Evolutionary conservation across 2,888 invertebrate species (phyloP).

Genomic region (Scaptomyza reducta): DNA sequence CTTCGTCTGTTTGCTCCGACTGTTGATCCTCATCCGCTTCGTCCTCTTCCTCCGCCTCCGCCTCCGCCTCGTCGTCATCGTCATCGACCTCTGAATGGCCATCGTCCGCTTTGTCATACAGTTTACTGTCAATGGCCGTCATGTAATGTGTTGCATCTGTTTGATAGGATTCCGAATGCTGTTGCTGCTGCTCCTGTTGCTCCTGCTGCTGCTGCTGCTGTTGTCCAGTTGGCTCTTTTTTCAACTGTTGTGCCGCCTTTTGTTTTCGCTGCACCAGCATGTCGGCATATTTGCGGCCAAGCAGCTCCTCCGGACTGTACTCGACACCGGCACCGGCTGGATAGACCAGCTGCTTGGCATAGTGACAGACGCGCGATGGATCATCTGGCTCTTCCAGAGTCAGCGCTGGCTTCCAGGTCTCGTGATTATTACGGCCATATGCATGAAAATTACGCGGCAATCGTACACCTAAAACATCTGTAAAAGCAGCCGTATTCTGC

Average conservation of each 20-base stretch:
- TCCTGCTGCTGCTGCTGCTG: constrained; percentile 24
- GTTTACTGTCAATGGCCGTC: constrained; percentile 54
- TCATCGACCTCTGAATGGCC: constrained; percentile 17
- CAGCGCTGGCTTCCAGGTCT: constrained; percentile 83
- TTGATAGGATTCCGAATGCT: constrained; percentile 53
- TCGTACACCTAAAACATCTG: constrained; percentile 71
- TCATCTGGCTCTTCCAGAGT: constrained; percentile 84
- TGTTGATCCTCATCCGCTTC: constrained; percentile 20
- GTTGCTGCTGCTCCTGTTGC: constrained; percentile 24
- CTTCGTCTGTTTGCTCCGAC: constrained; percentile 36
- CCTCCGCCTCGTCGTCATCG: constrained; percentile 6
- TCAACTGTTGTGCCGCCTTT: constrained; percentile 26
- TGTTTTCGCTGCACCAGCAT: constrained; percentile 46
- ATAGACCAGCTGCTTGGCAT: constrained; percentile 82
- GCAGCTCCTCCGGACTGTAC: constrained; percentile 83
- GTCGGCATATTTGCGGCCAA: constrained; percentile 74
- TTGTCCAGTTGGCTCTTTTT: constrained; percentile 9
- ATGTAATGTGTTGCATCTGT: constrained; percentile 61
- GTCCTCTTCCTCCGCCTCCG: constrained; percentile 30
- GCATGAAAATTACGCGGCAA: constrained; percentile 82
- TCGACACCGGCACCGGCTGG: constrained; percentile 81
- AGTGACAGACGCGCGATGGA: constrained; percentile 82
- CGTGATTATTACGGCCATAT: constrained; percentile 82
- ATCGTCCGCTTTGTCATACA: constrained; percentile 36
- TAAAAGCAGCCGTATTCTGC: constrained; percentile 21